phyloP scores from a whole-genome alignment of 2,888 invertebrate species.

The Mellilla xanthometata region DNA sequence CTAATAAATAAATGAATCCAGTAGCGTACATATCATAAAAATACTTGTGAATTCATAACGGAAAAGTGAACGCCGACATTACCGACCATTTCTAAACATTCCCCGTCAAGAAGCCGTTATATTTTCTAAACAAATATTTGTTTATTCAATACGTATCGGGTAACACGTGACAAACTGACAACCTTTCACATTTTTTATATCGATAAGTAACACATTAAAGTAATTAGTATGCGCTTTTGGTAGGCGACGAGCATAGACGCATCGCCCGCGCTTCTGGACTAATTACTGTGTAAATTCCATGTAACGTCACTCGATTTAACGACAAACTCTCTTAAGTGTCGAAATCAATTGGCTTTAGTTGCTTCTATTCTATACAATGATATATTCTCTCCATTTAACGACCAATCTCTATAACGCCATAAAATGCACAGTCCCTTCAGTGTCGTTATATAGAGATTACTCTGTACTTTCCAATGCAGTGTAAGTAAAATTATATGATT shows the following conservation, averaged over 20 bases:
- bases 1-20: no score
- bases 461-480: no score
- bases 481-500: no score
- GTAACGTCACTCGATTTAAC: no score
- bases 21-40: not conserved
- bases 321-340: no score
- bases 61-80: not conserved
- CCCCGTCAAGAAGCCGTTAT: not conserved
- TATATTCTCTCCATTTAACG: no score
- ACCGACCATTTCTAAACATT: not conserved
- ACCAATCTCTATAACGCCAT: no score
- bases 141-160: constrained; percentile 6
- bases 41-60: not conserved
- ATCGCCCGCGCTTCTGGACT: constrained; percentile 6
- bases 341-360: no score
- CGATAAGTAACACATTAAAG: constrained; percentile 1
- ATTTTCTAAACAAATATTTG: constrained; percentile 4
- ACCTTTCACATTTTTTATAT: constrained; percentile 14
- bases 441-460: no score
- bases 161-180: constrained; percentile 8
- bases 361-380: no score
- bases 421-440: no score
- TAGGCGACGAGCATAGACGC: not conserved
- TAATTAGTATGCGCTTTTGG: constrained; percentile 8
- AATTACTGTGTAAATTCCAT: no score